Conservation (phyloP, 1,140 invertebrate species). For the Chelonus insularis region DNA sequence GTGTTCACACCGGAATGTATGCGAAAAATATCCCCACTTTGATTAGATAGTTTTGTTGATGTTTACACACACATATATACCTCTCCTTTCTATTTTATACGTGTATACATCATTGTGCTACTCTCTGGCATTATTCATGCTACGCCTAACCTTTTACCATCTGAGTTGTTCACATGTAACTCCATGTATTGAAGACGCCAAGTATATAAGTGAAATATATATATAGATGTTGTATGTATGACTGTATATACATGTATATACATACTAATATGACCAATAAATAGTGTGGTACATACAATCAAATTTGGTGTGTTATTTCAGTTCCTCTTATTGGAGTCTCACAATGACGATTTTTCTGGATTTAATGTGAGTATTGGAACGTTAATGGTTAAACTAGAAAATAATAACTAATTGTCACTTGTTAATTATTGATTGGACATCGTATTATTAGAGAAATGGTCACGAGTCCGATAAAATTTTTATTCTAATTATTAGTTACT, state of each 20-base stretch:
- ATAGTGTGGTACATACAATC: constrained; percentile 32
- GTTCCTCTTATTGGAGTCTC: constrained; percentile 46
- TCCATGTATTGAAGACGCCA: no score
- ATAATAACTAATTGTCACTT: background rate
- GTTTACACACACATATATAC: no score
- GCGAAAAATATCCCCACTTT: no score
- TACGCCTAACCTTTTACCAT: no score
- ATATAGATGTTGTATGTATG: background rate
- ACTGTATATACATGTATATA: background rate
- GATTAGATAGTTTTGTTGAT: no score
- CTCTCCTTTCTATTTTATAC: no score
- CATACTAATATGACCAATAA: background rate
- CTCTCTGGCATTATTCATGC: no score
- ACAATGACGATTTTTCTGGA: constrained; percentile 53
- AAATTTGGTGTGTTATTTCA: constrained; percentile 52
- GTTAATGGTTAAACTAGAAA: constrained; percentile 2
- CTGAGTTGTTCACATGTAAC: no score
- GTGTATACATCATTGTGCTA: no score
- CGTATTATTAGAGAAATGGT: constrained; percentile 35
- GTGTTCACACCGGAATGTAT: no score
- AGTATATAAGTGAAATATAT: background rate
- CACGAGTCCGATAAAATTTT: constrained; percentile 40
- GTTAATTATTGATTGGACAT: constrained; percentile 29
- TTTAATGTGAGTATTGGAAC: constrained; percentile 51
- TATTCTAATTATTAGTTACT: constrained; percentile 34